Base-by-base conservation (phyloP, 2,797 vertebrate genomes). In the Danio tinwini region DNA sequence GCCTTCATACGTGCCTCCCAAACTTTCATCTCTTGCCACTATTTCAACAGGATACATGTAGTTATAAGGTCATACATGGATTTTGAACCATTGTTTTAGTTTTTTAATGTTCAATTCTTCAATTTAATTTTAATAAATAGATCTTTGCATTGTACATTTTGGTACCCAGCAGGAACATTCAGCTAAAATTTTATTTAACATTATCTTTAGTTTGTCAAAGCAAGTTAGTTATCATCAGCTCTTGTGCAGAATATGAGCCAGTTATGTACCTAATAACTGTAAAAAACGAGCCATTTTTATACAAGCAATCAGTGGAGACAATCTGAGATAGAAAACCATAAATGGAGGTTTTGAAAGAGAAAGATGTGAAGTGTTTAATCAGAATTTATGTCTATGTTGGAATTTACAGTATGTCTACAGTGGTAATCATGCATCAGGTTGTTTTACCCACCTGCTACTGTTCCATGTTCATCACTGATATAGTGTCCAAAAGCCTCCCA, bases 401-500 rank as follows among this genome's bases (percentile, higher is more conserved):
- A n/a, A n/a, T 1, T 29, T 29, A 29, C 29, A 29, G 29, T 29
- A 29, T 29, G 29, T 3, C 21, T 47, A 21, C 17, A 0, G 7
- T 14, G 12, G 11, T 62, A 40, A 11, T 5, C n/a, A n/a, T n/a
- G n/a, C n/a, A n/a, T n/a, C n/a, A n/a, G n/a, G n/a, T n/a, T n/a
- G 37, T 53, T n/a, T 1, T 55, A 42, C 0, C 42, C 72, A 85
- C 87, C 82, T 12, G 63, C 79, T 7, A 85, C 76, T 45, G 19
- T 74, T 16, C 83, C 86, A 2, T 65, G 9, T 19, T 68, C 65
- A 65, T 86, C 73, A 73, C 87, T 85, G 61, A 81, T 29, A 56
- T 85, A 85, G 68, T 82, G 83, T 58, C 84, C 85, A 79, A 84
- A 86, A 0, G 83, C 84, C 29, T 87, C 84, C 88, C 82, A 85